Conservation (phyloP, 1,140 invertebrate species). For the Trichomalopsis sarcophagae region DNA sequence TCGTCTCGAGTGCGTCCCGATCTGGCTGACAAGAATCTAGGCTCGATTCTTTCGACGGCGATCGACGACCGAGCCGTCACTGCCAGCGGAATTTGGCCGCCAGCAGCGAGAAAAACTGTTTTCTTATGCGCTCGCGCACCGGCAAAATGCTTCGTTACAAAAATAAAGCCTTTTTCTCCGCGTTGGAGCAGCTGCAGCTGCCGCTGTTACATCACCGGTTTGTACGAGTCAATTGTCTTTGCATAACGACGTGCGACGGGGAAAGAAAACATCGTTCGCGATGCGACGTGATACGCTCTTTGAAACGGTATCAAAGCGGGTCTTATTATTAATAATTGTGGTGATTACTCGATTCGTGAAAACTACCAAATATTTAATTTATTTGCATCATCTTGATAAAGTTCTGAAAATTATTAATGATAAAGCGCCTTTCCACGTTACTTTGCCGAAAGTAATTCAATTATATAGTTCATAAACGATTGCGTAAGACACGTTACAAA, state of each 20-base stretch:
- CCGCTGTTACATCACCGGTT: neutral
- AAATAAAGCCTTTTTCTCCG: slow-evolving; percentile 42
- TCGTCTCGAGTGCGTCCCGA: neutral
- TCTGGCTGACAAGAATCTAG: slow-evolving; percentile 24
- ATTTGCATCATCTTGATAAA: too few relatives aligned
- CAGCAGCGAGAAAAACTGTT: slow-evolving; percentile 21
- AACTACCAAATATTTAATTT: too few relatives aligned
- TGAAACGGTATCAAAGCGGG: too few relatives aligned
- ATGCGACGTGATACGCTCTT: neutral
- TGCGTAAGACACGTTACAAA: too few relatives aligned
- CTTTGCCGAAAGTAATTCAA: too few relatives aligned
- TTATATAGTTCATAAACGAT: too few relatives aligned
- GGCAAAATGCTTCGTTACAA: slow-evolving; percentile 22
- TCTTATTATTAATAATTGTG: too few relatives aligned
- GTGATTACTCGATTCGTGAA: too few relatives aligned
- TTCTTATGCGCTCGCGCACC: neutral
- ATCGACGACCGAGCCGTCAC: neutral
- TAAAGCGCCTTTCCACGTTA: too few relatives aligned
- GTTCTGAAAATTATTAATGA: too few relatives aligned
- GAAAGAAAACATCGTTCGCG: neutral
- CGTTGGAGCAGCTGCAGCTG: neutral
- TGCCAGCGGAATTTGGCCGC: slow-evolving; percentile 43
- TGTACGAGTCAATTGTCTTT: neutral
- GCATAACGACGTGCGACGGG: too few relatives aligned
- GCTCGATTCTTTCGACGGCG: slow-evolving; percentile 23